phyloP scores from a whole-genome alignment of 1,140 invertebrate species.

The Lucilia cuprina region DNA sequence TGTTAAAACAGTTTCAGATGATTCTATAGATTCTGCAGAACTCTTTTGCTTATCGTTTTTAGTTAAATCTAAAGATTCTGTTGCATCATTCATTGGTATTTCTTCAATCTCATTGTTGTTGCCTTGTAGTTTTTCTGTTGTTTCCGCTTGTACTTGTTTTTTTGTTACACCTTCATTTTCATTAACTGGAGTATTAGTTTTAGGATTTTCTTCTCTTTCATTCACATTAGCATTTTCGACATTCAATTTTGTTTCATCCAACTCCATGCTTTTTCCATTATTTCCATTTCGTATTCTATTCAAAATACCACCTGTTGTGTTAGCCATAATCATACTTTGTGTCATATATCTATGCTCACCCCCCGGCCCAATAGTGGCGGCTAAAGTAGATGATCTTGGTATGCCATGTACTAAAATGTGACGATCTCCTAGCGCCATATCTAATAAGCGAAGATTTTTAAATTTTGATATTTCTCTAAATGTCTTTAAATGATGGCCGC shows the following conservation, averaged over 20 bases:
- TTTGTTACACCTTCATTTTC: conserved; percentile 19
- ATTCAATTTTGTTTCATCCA: conserved; percentile 30
- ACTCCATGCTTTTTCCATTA: conserved; percentile 37
- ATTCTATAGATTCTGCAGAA: neutral
- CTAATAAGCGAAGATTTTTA: conserved; percentile 55
- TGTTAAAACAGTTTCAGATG: neutral
- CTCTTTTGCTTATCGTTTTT: neutral
- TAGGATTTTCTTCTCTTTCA: conserved; percentile 16
- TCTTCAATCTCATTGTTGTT: neutral
- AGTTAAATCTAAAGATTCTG: neutral
- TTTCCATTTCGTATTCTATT: conserved; percentile 32
- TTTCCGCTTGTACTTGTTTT: too few species aligned
- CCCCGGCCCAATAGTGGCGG: conserved; percentile 43
- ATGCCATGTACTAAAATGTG: conserved; percentile 59
- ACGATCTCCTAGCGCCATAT: conserved; percentile 58
- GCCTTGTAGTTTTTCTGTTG: too few species aligned
- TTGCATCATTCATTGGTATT: neutral
- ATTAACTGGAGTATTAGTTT: conserved; percentile 31
- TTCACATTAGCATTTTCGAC: conserved; percentile 37
- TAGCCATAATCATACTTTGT: conserved; percentile 40
- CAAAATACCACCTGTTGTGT: conserved; percentile 39
- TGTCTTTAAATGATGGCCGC: conserved; percentile 60
- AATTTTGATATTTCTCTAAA: conserved; percentile 62
- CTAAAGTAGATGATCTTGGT: conserved; percentile 49
- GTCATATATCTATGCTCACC: conserved; percentile 48